phyloP scores from a whole-genome alignment of 2,113 vertebrate genomes.

The Pteruthius melanotis region DNA sequence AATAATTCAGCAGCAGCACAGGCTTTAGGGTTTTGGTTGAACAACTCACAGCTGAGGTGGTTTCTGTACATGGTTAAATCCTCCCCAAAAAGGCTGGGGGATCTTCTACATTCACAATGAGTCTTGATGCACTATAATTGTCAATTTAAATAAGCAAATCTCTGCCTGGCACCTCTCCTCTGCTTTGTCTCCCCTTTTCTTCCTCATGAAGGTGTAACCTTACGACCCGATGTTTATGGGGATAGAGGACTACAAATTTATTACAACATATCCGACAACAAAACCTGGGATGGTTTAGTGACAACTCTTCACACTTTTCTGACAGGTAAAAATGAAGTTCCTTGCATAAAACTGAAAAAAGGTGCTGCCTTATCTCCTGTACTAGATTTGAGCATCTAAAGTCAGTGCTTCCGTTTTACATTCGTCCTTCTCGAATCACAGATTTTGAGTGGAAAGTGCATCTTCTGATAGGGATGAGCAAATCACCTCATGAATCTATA shows the following conservation, averaged over 20 bases:
- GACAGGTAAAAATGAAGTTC: conserved; percentile 66
- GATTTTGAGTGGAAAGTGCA: neutral
- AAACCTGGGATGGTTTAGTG: conserved; percentile 74
- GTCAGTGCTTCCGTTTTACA: neutral
- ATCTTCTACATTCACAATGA: neutral
- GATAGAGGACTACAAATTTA: conserved; percentile 77
- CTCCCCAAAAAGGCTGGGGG: neutral
- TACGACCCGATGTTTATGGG: conserved; percentile 80
- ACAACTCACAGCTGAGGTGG: neutral
- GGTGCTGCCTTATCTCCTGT: accelerated
- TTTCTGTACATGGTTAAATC: neutral
- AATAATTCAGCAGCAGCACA: neutral
- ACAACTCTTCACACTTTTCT: conserved; percentile 76
- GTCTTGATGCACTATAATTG: neutral
- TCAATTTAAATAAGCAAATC: neutral
- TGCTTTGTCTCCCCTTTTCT: neutral
- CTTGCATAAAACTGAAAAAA: neutral
- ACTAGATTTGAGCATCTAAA: neutral
- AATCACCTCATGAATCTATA: neutral
- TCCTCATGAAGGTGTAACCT: conserved; percentile 75
- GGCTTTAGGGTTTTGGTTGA: neutral
- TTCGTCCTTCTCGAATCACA: neutral
- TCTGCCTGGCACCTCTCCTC: neutral
- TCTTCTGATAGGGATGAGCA: neutral
- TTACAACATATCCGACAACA: conserved; percentile 79